Evolutionary conservation across 53 echinoderm and acorn worm species (phyloP).

Genomic region (Stichopus horrens): DNA sequence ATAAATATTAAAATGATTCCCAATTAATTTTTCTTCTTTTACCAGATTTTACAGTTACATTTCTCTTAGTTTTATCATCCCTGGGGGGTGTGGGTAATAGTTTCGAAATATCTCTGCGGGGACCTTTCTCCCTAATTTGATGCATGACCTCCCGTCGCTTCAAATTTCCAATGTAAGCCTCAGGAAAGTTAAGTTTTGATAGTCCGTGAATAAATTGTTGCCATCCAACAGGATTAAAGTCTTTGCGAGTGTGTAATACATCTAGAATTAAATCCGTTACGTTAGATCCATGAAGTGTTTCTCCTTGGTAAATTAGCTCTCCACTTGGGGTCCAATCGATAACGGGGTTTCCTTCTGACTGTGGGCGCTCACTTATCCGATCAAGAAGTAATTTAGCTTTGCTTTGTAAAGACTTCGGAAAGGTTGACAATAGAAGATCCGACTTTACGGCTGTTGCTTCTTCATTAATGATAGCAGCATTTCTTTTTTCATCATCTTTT

Average conservation of each 20-base stretch:
- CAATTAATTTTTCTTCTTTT: no score
- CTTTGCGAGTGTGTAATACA: constrained; percentile 49
- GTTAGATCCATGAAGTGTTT: constrained; percentile 51
- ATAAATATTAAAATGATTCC: no score
- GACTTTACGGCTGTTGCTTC: no score
- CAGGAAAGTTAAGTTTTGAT: constrained; percentile 47
- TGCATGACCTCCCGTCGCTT: constrained; percentile 47
- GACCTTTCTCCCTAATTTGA: constrained; percentile 44
- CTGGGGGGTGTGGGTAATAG: neutral
- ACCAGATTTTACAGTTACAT: no score
- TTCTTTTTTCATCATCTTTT: no score
- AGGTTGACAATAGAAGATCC: neutral
- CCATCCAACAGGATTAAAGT: constrained; percentile 54
- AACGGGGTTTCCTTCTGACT: neutral
- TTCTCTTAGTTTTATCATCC: no score
- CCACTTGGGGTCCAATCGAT: constrained; percentile 45
- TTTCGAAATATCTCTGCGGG: neutral
- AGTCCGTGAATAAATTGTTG: constrained; percentile 54
- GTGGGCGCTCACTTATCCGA: neutral
- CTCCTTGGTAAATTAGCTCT: constrained; percentile 48
- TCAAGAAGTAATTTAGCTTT: constrained; percentile 6
- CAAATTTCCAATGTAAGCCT: constrained; percentile 54
- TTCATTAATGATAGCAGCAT: no score
- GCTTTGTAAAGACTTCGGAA: constrained; percentile 27
- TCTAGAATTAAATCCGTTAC: constrained; percentile 52